Conservation (phyloP, 1,140 invertebrate genomes). For the Drosophila nikananu region DNA sequence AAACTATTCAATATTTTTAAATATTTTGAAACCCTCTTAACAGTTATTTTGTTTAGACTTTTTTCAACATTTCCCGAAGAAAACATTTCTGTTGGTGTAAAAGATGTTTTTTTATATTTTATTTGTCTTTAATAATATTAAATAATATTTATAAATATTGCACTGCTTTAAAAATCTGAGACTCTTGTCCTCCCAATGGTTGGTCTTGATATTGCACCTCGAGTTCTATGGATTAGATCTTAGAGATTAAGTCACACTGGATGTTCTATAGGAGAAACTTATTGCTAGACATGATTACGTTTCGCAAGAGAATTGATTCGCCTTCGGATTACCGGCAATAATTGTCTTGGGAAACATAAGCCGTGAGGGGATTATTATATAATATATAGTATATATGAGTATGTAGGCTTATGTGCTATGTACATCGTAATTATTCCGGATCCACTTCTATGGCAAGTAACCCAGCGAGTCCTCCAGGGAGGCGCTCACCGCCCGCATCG, state of each 20-base stretch:
- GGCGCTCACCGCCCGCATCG: slow-evolving; percentile 80
- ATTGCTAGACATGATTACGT: slow-evolving; percentile 67
- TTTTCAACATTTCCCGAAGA: not conserved
- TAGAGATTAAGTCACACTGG: slow-evolving; percentile 60
- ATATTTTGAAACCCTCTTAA: not conserved
- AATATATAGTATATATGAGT: slow-evolving; percentile 19
- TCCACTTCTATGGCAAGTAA: slow-evolving; percentile 83
- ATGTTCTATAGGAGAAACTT: slow-evolving; percentile 35
- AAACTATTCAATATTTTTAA: not conserved
- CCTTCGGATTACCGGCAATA: not conserved
- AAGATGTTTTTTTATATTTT: slow-evolving; percentile 46
- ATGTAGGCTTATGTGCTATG: slow-evolving; percentile 34
- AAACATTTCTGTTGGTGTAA: not conserved
- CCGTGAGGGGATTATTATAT: slow-evolving; percentile 17
- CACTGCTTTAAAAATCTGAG: slow-evolving; percentile 51
- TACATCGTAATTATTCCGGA: slow-evolving; percentile 35
- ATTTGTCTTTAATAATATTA: slow-evolving; percentile 35
- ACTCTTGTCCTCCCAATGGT: slow-evolving; percentile 4
- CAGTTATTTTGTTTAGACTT: not conserved
- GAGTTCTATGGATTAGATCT: slow-evolving; percentile 40
- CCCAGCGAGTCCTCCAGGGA: slow-evolving; percentile 85
- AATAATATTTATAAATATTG: slow-evolving; percentile 69
- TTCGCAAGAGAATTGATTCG: slow-evolving; percentile 69
- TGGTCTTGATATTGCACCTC: slow-evolving; percentile 74
- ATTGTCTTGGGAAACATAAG: slow-evolving; percentile 83